These are phyloP conservation scores for Dissostichus mawsoni DNA, from an alignment of 2,113 vertebrate species.

Conservation along the genomic window DNA sequence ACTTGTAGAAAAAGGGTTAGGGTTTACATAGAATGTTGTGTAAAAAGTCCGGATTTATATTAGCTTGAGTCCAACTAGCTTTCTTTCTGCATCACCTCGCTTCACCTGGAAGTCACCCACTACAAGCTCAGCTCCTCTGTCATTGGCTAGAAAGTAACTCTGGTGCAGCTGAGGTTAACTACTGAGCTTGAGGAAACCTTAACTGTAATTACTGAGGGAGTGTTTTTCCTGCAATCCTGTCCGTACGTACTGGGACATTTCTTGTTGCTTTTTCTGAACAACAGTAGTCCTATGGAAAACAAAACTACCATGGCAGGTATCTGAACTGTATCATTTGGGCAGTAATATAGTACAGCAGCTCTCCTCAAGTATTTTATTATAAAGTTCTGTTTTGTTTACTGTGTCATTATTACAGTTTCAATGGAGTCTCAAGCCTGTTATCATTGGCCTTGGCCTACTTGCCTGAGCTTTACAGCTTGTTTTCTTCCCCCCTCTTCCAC, in stretches of 20 bases:
- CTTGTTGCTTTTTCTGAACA: slow-evolving; percentile 20
- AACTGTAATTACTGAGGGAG: slow-evolving; percentile 54
- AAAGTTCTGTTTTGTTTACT: background rate
- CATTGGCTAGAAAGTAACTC: slow-evolving; percentile 15
- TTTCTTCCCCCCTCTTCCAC: slow-evolving; percentile 16
- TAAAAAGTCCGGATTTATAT: background rate
- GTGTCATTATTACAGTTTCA: slow-evolving; percentile 15
- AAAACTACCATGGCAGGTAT: background rate
- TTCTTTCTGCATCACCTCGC: slow-evolving; percentile 10
- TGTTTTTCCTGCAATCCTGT: slow-evolving; percentile 40
- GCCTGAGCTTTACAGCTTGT: slow-evolving; percentile 12
- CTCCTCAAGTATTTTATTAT: background rate
- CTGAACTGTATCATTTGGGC: background rate
- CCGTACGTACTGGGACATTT: slow-evolving; percentile 8
- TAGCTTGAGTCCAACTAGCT: background rate
- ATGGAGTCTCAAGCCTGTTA: slow-evolving; percentile 14
- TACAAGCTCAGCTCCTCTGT: slow-evolving; percentile 11
- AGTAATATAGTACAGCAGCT: background rate
- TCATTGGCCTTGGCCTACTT: slow-evolving; percentile 63
- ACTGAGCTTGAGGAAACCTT: slow-evolving; percentile 25
- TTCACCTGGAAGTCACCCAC: slow-evolving; percentile 22
- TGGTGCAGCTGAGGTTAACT: slow-evolving; percentile 36
- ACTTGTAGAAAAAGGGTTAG: too few species aligned
- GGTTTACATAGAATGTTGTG: too few species aligned
- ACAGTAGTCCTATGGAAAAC: background rate